A percentile compares a stretch with the other conserved stretches of the same genome.
Conservation (phyloP, 2,888 invertebrate genomes). For the Mesodorylaimus sp. region DNA sequence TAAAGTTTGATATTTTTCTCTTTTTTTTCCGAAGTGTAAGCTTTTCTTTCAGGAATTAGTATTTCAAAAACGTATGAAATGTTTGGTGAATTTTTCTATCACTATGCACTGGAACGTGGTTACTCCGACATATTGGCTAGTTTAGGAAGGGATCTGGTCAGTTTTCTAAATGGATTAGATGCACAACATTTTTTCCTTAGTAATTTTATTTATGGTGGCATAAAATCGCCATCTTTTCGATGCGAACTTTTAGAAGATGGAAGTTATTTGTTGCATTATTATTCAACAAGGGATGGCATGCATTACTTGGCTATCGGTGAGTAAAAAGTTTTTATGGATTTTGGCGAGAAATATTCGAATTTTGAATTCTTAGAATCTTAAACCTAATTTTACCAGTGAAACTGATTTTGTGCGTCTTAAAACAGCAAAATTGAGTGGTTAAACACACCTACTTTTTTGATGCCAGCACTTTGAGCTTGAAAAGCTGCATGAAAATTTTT, state of each 20-base stretch:
- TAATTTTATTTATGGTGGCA: conserved; percentile 25
- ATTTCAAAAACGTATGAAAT: conserved; percentile 26
- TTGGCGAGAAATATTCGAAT: too few species aligned
- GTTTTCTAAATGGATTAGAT: conserved; percentile 41
- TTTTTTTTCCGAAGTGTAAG: too few species aligned
- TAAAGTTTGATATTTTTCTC: too few species aligned
- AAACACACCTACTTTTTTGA: too few species aligned
- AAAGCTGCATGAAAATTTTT: conserved; percentile 72
- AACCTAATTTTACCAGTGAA: background rate
- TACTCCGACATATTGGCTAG: conserved; percentile 27
- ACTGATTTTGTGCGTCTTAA: too few species aligned
- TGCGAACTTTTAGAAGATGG: conserved; percentile 76
- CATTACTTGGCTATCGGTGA: conserved; percentile 64
- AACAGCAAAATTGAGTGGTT: too few species aligned
- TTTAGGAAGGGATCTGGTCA: conserved; percentile 21
- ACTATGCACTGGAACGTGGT: conserved; percentile 27
- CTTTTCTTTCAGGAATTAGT: conserved; percentile 17
- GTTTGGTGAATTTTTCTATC: conserved; percentile 25
- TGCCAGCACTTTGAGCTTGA: conserved; percentile 74
- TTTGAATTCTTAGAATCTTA: too few species aligned
- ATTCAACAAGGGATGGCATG: conserved; percentile 76
- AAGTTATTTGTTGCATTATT: conserved; percentile 74
- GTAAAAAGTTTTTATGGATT: too few species aligned
- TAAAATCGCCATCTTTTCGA: conserved; percentile 59
- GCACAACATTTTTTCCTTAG: conserved; percentile 49